Conservation (phyloP, 1,140 invertebrate genomes). For the Drosophila ironensis region DNA sequence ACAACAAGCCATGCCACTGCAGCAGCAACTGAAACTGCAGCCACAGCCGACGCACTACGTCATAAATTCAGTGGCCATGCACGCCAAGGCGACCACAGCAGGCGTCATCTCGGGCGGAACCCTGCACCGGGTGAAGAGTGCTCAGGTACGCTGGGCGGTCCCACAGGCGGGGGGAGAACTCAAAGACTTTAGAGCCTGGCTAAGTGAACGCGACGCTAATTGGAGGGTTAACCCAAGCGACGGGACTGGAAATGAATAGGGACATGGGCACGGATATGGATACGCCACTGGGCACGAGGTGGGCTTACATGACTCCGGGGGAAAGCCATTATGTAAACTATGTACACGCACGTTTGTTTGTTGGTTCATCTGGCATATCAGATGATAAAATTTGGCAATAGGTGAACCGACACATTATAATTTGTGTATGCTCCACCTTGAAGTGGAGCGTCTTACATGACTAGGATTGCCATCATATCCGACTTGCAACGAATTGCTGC, state of each 20-base stretch:
- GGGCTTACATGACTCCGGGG: too few relatives aligned
- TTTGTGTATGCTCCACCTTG: too few relatives aligned
- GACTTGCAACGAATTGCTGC: too few relatives aligned
- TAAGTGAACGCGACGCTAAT: conserved; percentile 49
- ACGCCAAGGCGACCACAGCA: conserved; percentile 69
- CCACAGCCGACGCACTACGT: conserved; percentile 61
- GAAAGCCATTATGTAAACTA: too few relatives aligned
- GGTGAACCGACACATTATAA: too few relatives aligned
- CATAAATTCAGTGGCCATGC: conserved; percentile 72
- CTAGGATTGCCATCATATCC: too few relatives aligned
- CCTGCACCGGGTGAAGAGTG: conserved; percentile 62
- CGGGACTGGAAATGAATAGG: background rate
- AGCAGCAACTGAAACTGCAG: background rate
- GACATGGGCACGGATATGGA: conserved; percentile 8
- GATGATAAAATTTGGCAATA: too few relatives aligned
- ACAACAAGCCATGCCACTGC: background rate
- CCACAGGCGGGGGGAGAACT: background rate
- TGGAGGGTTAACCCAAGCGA: conserved; percentile 40
- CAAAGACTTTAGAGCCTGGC: background rate
- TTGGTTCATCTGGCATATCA: too few relatives aligned
- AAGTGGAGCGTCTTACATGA: too few relatives aligned
- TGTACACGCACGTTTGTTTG: too few relatives aligned
- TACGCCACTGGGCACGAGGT: background rate
- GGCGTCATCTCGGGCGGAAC: conserved; percentile 62
- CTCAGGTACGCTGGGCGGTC: conserved; percentile 47